These are phyloP conservation scores for Lymantria monacha DNA, from an alignment of 2,888 invertebrate species.

Conservation along the genomic window DNA sequence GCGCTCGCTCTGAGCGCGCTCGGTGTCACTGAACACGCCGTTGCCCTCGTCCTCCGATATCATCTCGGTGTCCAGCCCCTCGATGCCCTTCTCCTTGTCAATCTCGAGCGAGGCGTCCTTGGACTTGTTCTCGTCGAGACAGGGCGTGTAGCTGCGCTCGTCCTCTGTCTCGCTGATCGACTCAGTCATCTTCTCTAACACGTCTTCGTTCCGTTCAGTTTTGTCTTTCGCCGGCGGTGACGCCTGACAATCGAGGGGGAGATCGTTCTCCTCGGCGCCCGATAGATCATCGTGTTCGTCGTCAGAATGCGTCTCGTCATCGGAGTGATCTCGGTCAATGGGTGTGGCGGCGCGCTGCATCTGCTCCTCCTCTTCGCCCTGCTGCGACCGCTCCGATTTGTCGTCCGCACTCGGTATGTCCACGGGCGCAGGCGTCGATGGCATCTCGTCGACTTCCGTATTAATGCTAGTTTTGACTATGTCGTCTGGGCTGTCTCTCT, in stretches of 20 bases:
- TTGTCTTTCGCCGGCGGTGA: conserved; percentile 10
- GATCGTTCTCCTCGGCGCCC: conserved; percentile 15
- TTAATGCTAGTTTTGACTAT: not conserved
- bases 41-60: conserved; percentile 88
- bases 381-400: conserved; percentile 8
- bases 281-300: conserved; percentile 13
- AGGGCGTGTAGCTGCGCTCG: conserved; percentile 88
- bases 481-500: not conserved
- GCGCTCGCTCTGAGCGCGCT: conserved; percentile 62
- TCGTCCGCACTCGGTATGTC: conserved; percentile 11
- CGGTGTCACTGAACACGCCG: conserved; percentile 84
- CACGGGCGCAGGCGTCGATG: not conserved
- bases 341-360: conserved; percentile 1
- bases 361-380: not conserved
- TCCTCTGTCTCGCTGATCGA: conserved; percentile 84
- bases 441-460: conserved; percentile 12
- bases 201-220: conserved; percentile 30
- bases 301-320: conserved; percentile 5
- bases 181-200: conserved; percentile 80
- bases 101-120: conserved; percentile 61
- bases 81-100: conserved; percentile 69
- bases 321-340: conserved; percentile 2
- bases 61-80: conserved; percentile 87
- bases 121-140: conserved; percentile 85
- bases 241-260: conserved; percentile 3